These are phyloP conservation scores for Exaiptasia diaphana DNA, from an alignment of 64 coral and sea anemone genomes.

Conservation along the genomic window DNA sequence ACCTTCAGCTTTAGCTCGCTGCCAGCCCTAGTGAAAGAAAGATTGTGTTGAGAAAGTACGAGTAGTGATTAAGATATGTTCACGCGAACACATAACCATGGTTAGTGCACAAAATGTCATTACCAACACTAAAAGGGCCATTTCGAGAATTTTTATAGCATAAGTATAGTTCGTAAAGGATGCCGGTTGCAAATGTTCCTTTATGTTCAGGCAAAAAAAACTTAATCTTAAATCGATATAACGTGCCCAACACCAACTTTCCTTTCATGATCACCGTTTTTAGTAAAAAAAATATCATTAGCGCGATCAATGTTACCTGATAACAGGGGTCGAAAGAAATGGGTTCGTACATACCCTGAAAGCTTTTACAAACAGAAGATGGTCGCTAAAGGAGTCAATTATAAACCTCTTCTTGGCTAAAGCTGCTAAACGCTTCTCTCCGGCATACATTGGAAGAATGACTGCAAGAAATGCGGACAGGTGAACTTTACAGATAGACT, in stretches of 20 bases:
- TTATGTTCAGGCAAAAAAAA: too few relatives aligned
- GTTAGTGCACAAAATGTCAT: too few relatives aligned
- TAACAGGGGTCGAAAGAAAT: too few relatives aligned
- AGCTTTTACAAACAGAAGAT: slow-evolving; percentile 81
- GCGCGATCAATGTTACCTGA: too few relatives aligned
- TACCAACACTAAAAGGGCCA: too few relatives aligned
- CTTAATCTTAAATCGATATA: too few relatives aligned
- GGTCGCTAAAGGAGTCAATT: slow-evolving; percentile 82
- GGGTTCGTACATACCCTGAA: slow-evolving; percentile 70
- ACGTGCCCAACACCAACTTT: too few relatives aligned
- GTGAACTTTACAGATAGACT: background rate
- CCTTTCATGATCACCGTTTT: too few relatives aligned
- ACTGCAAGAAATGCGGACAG: slow-evolving; percentile 33
- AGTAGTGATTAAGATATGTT: background rate
- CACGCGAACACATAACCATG: background rate
- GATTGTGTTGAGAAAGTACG: background rate
- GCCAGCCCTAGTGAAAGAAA: slow-evolving; percentile 67
- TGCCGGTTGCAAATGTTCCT: too few relatives aligned
- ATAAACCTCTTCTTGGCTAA: slow-evolving; percentile 67
- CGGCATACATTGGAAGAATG: slow-evolving; percentile 75
- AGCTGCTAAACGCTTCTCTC: slow-evolving; percentile 66
- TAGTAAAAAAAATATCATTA: too few relatives aligned
- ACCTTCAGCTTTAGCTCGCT: slow-evolving; percentile 81
- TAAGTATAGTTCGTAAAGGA: too few relatives aligned
- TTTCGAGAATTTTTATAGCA: too few relatives aligned